Percentiles rank a stretch among this genome's conserved stretches.
These are phyloP conservation scores for Nansenia antarctica DNA, from an alignment of 2,113 vertebrate species.

Conservation along the genomic window DNA sequence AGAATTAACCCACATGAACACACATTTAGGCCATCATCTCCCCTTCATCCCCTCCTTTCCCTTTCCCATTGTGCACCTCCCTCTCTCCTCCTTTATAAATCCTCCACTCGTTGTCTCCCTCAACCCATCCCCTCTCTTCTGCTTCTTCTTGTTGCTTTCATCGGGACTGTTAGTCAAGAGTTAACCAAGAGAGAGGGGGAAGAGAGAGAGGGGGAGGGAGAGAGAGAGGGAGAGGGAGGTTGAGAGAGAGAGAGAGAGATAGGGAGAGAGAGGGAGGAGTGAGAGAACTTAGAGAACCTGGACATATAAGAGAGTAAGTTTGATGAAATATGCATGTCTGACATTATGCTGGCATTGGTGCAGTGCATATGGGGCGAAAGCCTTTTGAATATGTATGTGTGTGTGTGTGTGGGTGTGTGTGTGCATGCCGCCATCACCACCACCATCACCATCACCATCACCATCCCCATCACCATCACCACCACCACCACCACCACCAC, in stretches of 20 bases:
- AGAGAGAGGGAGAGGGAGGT: not conserved
- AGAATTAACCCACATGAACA: constrained; percentile 77
- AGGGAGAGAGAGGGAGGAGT: not conserved
- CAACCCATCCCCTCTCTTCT: not conserved
- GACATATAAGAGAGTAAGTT: constrained; percentile 17
- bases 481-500: too few relatives aligned
- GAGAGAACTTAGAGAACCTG: too few relatives aligned
- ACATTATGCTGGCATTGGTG: constrained; percentile 8
- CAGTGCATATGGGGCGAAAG: not conserved
- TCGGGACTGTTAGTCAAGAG: not conserved
- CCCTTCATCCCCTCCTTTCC: not conserved
- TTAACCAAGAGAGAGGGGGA: not conserved
- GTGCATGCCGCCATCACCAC: too few relatives aligned
- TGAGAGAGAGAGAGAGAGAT: not conserved
- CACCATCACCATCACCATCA: too few relatives aligned
- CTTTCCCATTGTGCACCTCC: too few relatives aligned
- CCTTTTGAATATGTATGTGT: not conserved
- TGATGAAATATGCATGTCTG: constrained; percentile 52
- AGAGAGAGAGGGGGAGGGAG: not conserved
- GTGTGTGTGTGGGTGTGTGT: too few relatives aligned
- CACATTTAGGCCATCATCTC: constrained; percentile 55
- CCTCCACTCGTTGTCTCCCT: not conserved
- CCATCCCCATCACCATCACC: not conserved
- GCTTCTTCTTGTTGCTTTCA: not conserved
- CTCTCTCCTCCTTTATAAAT: not conserved